These are phyloP conservation scores for Lasioglossum leucozonium DNA, from an alignment of 2,888 invertebrate species.

Conservation along the genomic window DNA sequence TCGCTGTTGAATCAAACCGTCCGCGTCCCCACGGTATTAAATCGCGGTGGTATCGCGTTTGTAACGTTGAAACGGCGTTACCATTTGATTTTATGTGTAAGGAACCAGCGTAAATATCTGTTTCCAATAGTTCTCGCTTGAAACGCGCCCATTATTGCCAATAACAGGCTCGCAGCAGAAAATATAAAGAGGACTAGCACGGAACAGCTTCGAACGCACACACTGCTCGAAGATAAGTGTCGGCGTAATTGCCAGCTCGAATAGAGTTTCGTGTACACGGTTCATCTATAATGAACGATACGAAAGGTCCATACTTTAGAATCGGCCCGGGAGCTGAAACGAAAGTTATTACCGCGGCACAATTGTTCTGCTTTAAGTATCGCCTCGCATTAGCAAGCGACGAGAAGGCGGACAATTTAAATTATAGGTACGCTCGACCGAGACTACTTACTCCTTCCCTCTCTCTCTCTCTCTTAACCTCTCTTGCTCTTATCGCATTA, in stretches of 20 bases:
- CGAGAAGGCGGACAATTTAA: constrained; percentile 68
- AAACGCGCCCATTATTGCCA: constrained; percentile 4
- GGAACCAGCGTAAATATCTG: constrained; percentile 1
- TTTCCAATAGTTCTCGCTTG: not conserved
- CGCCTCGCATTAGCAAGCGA: constrained; percentile 61
- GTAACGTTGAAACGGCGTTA: not conserved
- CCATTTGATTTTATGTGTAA: not conserved
- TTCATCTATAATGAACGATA: constrained; percentile 16
- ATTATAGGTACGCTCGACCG: constrained; percentile 63
- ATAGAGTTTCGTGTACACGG: not conserved
- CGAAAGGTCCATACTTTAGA: constrained; percentile 10
- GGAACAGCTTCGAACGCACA: not conserved
- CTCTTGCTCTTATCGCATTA: constrained; percentile 70
- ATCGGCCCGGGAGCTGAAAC: constrained; percentile 20
- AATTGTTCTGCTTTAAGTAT: constrained; percentile 71
- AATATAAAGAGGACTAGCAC: not conserved
- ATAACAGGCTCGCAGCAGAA: constrained; percentile 2
- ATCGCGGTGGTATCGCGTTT: not conserved
- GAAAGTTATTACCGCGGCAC: constrained; percentile 50
- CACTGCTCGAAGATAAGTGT: not conserved
- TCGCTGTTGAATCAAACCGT: not conserved
- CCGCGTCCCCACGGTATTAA: rapidly evolving
- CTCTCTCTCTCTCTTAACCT: not conserved
- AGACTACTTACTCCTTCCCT: constrained; percentile 47
- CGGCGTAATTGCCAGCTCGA: not conserved